Evolutionary conservation across 2,888 invertebrate species (phyloP), one percentile per base, ranked within the genome.

Genomic region (Rhorus exstirpatorius): DNA sequence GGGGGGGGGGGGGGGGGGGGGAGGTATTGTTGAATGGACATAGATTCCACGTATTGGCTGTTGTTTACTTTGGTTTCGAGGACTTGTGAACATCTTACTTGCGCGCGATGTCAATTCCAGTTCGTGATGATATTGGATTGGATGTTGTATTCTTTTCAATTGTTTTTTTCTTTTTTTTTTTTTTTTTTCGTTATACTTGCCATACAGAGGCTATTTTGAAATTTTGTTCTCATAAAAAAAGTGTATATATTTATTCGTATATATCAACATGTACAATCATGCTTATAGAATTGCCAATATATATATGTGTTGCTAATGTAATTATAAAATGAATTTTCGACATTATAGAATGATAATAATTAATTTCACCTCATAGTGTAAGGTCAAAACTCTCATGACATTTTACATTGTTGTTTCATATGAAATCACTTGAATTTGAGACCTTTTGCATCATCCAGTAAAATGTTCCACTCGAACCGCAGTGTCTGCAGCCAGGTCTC

Each of bases 21-120:
- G 76, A 76, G 76, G 68, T 76, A 75, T 89, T 90, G 89, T 2
- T 82, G 75, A 87, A 91, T 90, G 88, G 89, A 90, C 90, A 88
- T 88, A 84, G 89, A 88, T 89, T 87, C 88, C 86, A 86, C 82
- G 84, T 76, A n/a, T 68, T 67, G 41, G 41, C 65, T 76, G 53
- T 35, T 17, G 74, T 77, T 81, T 53, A 82, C 71, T 78, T 81
- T 79, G 78, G 44, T 79, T 83, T 83, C 55, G 51, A 71, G 76
- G 51, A 21, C 55, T 55, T 60, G 80, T 82, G 85, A 87, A 87
- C 86, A 87, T 87, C 81, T 87, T 86, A 87, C 86, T 84, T 82
- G 77, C 60, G 61, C 78, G 51, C 68, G 78, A 84, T 84, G 80
- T 82, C 84, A 84, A 85, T 85, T 84, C 79, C 83, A 79, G 74